These are phyloP conservation scores for Helostoma temminkii DNA, from an alignment of 2,797 vertebrate genomes.

Conservation along the genomic window DNA sequence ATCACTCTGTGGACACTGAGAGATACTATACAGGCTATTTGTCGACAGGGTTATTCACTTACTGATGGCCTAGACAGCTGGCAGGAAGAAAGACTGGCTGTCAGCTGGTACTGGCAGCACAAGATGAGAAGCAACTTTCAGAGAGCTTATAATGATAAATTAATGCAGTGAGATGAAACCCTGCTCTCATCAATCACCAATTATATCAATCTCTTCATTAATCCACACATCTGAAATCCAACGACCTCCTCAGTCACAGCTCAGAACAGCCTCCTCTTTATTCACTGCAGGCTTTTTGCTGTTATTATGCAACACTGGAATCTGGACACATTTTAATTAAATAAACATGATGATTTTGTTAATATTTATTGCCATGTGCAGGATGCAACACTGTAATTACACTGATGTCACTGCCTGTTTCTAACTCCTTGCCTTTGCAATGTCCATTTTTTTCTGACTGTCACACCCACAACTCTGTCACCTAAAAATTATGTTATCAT, in stretches of 20 bases:
- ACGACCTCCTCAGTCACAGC: constrained; percentile 17
- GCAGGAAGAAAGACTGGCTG: constrained; percentile 34
- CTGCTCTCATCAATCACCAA: constrained; percentile 44
- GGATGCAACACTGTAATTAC: too few species aligned
- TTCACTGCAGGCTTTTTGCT: constrained; percentile 1
- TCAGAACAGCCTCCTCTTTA: constrained; percentile 4
- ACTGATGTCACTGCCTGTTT: too few species aligned
- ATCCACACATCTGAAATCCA: constrained; percentile 21
- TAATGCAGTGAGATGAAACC: constrained; percentile 34
- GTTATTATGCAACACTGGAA: constrained; percentile 4
- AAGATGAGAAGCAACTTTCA: constrained; percentile 53
- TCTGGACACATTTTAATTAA: neutral
- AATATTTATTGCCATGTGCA: constrained; percentile 3
- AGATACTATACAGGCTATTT: constrained; percentile 44
- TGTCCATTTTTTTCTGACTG: too few species aligned
- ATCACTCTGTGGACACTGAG: constrained; percentile 33
- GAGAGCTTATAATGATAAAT: constrained; percentile 50
- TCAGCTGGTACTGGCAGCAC: constrained; percentile 22
- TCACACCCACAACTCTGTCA: too few species aligned
- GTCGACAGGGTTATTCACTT: constrained; percentile 43
- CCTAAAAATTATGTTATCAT: too few species aligned
- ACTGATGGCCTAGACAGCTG: constrained; percentile 37
- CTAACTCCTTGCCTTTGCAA: too few species aligned
- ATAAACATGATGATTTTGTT: neutral
- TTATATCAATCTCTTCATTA: constrained; percentile 60